Percentiles rank a stretch among this genome's conserved stretches.
These are phyloP conservation scores for Thyatira batis DNA, from an alignment of 2,888 invertebrate species.

Conservation along the genomic window DNA sequence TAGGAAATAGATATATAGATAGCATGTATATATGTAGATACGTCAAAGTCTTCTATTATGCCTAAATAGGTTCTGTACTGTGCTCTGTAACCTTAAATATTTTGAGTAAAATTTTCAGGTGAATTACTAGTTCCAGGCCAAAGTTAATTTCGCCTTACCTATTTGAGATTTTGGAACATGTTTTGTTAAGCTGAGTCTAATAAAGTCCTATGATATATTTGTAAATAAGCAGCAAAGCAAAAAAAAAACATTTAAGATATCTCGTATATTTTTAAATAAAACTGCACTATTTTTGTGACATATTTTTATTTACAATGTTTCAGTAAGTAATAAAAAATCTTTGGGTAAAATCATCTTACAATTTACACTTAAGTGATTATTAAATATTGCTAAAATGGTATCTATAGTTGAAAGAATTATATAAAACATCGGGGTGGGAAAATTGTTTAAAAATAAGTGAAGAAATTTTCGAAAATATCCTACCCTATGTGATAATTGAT, in stretches of 20 bases:
- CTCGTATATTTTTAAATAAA: background rate
- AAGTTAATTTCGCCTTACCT: too few species aligned
- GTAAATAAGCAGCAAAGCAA: too few species aligned
- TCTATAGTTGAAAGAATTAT: background rate
- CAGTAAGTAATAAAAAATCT: conserved; percentile 5
- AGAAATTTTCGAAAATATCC: background rate
- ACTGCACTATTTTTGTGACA: background rate
- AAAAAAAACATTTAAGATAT: background rate
- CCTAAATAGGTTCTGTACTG: too few species aligned
- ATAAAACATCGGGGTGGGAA: background rate
- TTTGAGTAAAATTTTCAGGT: too few species aligned
- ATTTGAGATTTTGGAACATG: too few species aligned
- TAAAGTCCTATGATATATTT: too few species aligned
- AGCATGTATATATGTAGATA: too few species aligned
- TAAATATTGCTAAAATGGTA: background rate
- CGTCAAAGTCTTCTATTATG: too few species aligned
- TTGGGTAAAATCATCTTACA: conserved; percentile 1
- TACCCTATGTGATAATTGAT: background rate
- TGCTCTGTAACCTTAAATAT: too few species aligned
- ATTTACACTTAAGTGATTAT: background rate
- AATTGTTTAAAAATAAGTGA: background rate
- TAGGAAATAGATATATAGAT: too few species aligned
- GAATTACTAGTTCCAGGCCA: too few species aligned
- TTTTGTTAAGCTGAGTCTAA: too few species aligned
- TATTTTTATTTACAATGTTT: conserved; percentile 1